Evolutionary conservation across 2,113 vertebrate genomes (phyloP).

Genomic region (Phocoena sinus): DNA sequence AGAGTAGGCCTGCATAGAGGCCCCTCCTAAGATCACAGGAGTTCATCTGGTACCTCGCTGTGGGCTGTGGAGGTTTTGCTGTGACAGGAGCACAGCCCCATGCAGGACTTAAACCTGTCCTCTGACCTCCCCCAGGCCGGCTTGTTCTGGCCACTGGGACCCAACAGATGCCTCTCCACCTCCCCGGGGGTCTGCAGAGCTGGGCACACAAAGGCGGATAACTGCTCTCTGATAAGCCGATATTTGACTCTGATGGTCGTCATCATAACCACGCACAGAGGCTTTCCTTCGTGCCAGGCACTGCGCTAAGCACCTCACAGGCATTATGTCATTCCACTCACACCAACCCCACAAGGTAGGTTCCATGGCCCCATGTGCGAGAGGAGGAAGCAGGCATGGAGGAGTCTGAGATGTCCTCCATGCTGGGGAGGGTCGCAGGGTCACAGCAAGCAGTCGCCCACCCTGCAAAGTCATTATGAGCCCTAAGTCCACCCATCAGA

Average conservation of each 20-base stretch:
- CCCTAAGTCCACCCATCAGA: not conserved
- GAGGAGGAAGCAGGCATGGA: not conserved
- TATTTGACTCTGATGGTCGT: not conserved
- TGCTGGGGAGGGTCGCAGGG: not conserved
- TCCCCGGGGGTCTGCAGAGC: not conserved
- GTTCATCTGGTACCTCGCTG: fast-evolving
- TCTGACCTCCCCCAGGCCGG: not conserved
- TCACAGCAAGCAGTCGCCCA: not conserved
- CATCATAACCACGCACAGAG: not conserved
- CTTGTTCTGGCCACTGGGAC: not conserved
- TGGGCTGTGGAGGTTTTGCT: not conserved
- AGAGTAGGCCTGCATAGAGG: not conserved
- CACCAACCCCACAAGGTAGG: not conserved
- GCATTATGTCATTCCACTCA: no score
- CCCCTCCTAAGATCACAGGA: not conserved
- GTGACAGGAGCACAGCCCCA: not conserved
- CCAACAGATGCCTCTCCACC: fast-evolving
- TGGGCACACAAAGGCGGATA: fast-evolving
- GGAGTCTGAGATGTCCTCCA: not conserved
- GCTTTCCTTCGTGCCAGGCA: not conserved
- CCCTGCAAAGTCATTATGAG: not conserved
- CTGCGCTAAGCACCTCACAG: fast-evolving
- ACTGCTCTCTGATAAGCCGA: not conserved
- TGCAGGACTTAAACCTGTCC: not conserved
- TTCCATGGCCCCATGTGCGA: not conserved